phyloP scores from a whole-genome alignment of 2,797 vertebrate species.

The Spinibarbus caldwelli region DNA sequence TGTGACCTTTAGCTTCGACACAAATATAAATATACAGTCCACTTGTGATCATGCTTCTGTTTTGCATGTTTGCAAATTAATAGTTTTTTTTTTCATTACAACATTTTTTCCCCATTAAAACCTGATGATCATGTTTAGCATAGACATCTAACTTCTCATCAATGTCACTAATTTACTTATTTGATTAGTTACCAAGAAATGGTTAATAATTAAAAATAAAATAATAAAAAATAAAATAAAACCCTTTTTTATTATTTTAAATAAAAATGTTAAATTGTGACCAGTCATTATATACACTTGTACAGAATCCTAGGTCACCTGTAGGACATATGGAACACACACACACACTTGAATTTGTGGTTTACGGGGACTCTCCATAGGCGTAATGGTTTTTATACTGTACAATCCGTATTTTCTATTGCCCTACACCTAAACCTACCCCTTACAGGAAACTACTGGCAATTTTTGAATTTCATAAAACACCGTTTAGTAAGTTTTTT shows the following conservation, averaged over 20 bases:
- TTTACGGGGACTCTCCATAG: no score
- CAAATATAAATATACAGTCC: not conserved
- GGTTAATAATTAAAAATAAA: not conserved
- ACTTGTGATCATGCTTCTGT: not conserved
- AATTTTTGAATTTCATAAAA: no score
- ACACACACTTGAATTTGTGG: no score
- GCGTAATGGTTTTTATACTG: no score
- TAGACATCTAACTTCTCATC: not conserved
- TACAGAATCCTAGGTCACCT: no score
- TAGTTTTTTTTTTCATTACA: not conserved
- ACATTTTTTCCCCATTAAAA: not conserved
- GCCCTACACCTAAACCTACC: no score
- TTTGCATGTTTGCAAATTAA: not conserved
- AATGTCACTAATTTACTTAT: not conserved
- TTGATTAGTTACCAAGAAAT: not conserved
- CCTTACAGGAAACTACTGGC: no score
- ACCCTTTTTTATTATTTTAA: not conserved
- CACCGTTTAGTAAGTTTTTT: no score
- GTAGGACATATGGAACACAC: no score
- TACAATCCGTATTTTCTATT: no score
- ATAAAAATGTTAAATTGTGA: not conserved
- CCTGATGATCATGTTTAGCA: not conserved
- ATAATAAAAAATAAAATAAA: no score
- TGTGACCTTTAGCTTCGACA: not conserved
- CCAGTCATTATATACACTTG: no score